Conservation (phyloP, 2,888 invertebrate genomes). For the Eristalinus aeneus region DNA sequence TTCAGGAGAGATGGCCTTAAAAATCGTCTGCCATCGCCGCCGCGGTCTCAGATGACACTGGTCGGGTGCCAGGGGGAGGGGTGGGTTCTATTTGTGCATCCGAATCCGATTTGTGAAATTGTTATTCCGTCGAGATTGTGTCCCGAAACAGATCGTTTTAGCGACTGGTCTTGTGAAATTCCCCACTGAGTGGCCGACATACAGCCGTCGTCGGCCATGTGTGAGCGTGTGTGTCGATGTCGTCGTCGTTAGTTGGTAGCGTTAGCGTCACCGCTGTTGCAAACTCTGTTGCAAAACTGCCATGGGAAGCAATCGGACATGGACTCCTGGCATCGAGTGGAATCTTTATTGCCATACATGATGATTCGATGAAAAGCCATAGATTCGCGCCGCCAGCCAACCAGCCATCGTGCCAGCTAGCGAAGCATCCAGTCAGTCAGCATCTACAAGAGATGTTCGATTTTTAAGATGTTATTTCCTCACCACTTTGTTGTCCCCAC, state of each 20-base stretch:
- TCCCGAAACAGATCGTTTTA: constrained; percentile 50
- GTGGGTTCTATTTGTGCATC: constrained; percentile 34
- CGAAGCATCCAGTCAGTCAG: neutral
- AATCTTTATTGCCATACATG: constrained; percentile 69
- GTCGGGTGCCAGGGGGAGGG: neutral
- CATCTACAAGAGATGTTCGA: constrained; percentile 49
- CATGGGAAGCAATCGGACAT: constrained; percentile 67
- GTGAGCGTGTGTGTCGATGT: neutral
- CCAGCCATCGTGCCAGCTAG: neutral
- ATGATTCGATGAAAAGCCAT: constrained; percentile 55
- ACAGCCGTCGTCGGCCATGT: too few species aligned
- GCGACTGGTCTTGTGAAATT: constrained; percentile 51
- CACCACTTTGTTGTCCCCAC: constrained; percentile 30
- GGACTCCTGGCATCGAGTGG: constrained; percentile 52
- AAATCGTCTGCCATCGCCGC: neutral
- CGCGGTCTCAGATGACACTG: neutral
- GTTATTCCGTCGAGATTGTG: constrained; percentile 22
- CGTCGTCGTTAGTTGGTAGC: neutral
- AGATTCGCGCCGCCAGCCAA: constrained; percentile 27
- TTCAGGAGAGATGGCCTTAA: constrained; percentile 25
- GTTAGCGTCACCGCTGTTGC: constrained; percentile 1
- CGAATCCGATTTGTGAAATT: constrained; percentile 33
- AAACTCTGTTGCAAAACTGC: constrained; percentile 48
- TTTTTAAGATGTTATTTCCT: constrained; percentile 64
- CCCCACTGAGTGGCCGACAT: constrained; percentile 32